phyloP scores from a whole-genome alignment of 1,140 invertebrate species.

The Hycleus phaleratus region DNA sequence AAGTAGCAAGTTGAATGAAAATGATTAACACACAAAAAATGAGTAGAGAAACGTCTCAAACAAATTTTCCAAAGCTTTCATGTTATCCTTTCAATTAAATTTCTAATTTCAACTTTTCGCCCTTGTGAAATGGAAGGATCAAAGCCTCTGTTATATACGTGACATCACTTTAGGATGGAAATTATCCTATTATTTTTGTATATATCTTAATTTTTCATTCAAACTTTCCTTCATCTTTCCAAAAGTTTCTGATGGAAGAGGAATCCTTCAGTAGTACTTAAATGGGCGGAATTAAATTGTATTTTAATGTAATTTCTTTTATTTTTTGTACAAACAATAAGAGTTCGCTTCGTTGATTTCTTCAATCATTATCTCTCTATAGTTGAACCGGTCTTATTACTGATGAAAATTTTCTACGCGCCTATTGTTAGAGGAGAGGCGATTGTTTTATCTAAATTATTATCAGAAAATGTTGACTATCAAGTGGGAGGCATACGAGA shows the following conservation, averaged over 20 bases:
- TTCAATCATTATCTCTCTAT: background rate
- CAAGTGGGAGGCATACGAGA: constrained; percentile 3
- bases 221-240: constrained; percentile 5
- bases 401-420: constrained; percentile 9
- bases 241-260: constrained; percentile 14
- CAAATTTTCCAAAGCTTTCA: background rate
- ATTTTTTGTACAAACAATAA: constrained; percentile 3
- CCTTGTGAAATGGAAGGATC: constrained; percentile 1
- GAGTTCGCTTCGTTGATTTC: background rate
- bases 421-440: constrained; percentile 3
- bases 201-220: constrained; percentile 19
- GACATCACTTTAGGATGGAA: constrained; percentile 2
- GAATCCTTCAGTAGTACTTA: constrained; percentile 1
- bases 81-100: constrained; percentile 11
- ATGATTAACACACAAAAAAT: no score
- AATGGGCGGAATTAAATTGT: constrained; percentile 7
- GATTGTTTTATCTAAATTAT: constrained; percentile 13
- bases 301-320: constrained; percentile 13
- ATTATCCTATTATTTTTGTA: constrained; percentile 14
- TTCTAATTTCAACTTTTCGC: constrained; percentile 3
- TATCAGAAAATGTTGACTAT: constrained; percentile 7
- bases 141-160: constrained; percentile 1
- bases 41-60: no score
- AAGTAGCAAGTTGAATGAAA: no score
- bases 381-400: background rate